These are phyloP conservation scores for Neomonachus schauinslandi DNA, from an alignment of 2,113 vertebrate genomes.

Conservation along the genomic window DNA sequence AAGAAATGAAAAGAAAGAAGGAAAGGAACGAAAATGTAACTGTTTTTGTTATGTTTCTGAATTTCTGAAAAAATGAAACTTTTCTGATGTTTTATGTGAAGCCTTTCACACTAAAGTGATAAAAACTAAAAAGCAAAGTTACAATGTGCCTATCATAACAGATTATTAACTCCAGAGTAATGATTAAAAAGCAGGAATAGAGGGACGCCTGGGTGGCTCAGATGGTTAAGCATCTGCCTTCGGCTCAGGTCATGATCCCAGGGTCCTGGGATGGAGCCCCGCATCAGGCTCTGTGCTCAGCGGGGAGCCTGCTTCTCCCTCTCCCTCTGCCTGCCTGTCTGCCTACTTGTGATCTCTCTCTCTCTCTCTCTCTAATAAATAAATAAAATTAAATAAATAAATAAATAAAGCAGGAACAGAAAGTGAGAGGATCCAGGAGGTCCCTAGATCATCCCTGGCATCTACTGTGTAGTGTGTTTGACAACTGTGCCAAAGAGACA, in stretches of 20 bases:
- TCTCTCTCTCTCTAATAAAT: too few relatives aligned
- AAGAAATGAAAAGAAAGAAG: not conserved
- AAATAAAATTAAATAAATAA: too few relatives aligned
- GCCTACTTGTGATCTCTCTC: too few relatives aligned
- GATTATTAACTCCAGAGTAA: not conserved
- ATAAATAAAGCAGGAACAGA: too few relatives aligned
- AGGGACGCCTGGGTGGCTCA: too few relatives aligned
- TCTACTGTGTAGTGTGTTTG: not conserved
- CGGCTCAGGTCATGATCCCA: too few relatives aligned
- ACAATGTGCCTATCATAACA: not conserved
- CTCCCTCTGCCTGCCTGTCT: too few relatives aligned
- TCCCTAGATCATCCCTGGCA: not conserved
- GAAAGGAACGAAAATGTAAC: not conserved
- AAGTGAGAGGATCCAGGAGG: not conserved
- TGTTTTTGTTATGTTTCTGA: not conserved
- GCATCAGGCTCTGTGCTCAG: too few relatives aligned
- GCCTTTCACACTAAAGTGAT: not conserved
- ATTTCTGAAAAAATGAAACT: not conserved
- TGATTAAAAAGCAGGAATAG: not conserved
- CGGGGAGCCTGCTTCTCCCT: too few relatives aligned
- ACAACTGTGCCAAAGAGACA: not conserved
- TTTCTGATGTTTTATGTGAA: not conserved
- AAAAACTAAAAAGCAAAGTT: slow-evolving; percentile 22
- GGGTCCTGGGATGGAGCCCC: too few relatives aligned
- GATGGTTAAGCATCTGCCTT: too few relatives aligned